phyloP scores from a whole-genome alignment of 2,888 invertebrate species.

The Schizaphis graminum region DNA sequence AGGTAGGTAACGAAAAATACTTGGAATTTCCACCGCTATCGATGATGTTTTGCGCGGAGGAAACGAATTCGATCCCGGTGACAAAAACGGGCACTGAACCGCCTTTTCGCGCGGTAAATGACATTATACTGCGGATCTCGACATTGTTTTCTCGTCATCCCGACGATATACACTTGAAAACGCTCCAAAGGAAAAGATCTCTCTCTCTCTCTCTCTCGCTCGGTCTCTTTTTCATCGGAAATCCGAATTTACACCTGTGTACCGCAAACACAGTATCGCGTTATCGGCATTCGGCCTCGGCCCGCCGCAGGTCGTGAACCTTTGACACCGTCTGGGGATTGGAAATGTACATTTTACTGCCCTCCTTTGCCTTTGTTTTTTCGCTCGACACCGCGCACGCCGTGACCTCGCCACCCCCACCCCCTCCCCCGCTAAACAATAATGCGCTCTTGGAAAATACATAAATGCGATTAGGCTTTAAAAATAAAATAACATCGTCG shows the following conservation, averaged over 20 bases:
- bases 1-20: background rate
- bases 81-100: background rate
- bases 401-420: background rate
- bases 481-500: background rate
- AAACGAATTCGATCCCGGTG: background rate
- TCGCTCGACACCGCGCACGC: background rate
- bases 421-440: background rate
- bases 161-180: background rate
- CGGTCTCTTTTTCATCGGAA: background rate
- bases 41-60: background rate
- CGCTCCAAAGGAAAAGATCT: background rate
- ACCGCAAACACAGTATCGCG: background rate
- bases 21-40: background rate
- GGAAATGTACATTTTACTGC: background rate
- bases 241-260: constrained; percentile 20
- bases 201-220: background rate
- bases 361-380: background rate
- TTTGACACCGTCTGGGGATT: background rate
- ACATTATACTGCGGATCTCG: background rate
- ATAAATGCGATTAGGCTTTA: background rate
- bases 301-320: background rate
- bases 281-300: constrained; percentile 26
- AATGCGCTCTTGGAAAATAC: background rate
- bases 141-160: background rate
- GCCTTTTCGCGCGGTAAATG: background rate